Base-by-base conservation (phyloP, 2,888 invertebrate genomes). In the Idaea biselata region DNA sequence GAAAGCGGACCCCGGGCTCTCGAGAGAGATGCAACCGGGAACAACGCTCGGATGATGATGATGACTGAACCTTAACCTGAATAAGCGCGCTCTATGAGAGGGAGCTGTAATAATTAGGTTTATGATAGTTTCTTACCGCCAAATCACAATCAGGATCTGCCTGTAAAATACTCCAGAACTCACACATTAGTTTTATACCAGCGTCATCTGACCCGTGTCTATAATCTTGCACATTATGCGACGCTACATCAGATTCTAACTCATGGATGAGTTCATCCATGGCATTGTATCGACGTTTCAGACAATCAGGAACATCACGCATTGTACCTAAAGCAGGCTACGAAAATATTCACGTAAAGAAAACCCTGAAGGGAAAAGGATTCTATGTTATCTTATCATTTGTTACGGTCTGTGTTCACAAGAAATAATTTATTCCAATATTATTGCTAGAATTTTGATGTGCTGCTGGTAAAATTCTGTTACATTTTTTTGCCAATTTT, bases 131-230 rank as follows among this genome's bases (percentile, higher is more conserved):
- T 69, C 71, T 62, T 73, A 89, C 90, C 76, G 75, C 74, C 1
- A 87, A 66, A 70, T 89, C 75, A 64, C 80, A 83, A 60, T 83
- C 73, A 0, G 89, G 88, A 62, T 89, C 80, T 64, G 88, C 83
- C 67, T 88, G 84, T 1, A 89, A 77, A 64, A 87, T 87, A 54
- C 85, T 82, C 91, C 91, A 91, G 64, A 91, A 87, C 25, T 89
- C 77, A 64, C 87, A 85, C 86, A 91, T 86, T 0, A 91, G 76
- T 61, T 81, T 84, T 18, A 87, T 73, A 16, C 83, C 79, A 1
- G 81, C 80, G 1, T 84, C 79, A 1, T 73, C 69, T 0, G 65
- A 60, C 4, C 60, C 64, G 6, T 59, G 25, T 25, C 25, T 44
- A 11, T 0, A 14, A 8, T 14, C 44, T 44, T 44, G 14, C 8